Evolutionary conservation across 2,888 invertebrate genomes (phyloP), one percentile per base, ranked within the genome.

Genomic region (Leptarthrus brevirostris): DNA sequence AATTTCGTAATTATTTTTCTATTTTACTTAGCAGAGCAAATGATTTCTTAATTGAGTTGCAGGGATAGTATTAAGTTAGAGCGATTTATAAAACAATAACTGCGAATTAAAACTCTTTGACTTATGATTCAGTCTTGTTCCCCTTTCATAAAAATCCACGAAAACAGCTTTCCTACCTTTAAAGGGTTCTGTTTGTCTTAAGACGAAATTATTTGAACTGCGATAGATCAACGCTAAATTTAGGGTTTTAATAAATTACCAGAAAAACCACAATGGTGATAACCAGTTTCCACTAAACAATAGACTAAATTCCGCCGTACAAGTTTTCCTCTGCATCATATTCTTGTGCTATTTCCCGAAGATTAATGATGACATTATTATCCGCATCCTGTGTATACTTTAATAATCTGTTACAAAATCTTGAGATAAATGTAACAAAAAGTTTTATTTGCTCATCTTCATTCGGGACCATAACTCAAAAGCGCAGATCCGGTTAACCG

Each of bases 321-420:
- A 20, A 58, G 18, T 36, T 58, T 36, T 34, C 58, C 36, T 18
- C 58, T 36, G 20, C 36, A 58, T 58, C 36, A 47, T 49, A 16
- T 10, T 40, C 26, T 16, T 47, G 16, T 12, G 18, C 18, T 44
- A 30, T 69, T 69, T 52, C 34, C 49, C 22, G 24, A 71, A 71
- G 53, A 71, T 71, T 71, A 71, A 71, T 71, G 70, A 71, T 71
- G 70, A 34, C 40, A 71, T 71, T 71, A 54, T 71, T 54, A 71
- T 71, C 54, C 53, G 30, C 12, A 52, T 71, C 40, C 70, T 34
- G 70, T 54, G 22, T 34, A 71, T 18, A 40, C 70, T 52, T 71
- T 70, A 70, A 70, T 70, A 70, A 70, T 70, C 70, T 70, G 70
- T 70, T 70, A 70, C 70, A 70, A 52, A 69, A 70, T 70, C 70